phyloP scores from a whole-genome alignment of 2,797 vertebrate genomes.

The Sparus aurata region DNA sequence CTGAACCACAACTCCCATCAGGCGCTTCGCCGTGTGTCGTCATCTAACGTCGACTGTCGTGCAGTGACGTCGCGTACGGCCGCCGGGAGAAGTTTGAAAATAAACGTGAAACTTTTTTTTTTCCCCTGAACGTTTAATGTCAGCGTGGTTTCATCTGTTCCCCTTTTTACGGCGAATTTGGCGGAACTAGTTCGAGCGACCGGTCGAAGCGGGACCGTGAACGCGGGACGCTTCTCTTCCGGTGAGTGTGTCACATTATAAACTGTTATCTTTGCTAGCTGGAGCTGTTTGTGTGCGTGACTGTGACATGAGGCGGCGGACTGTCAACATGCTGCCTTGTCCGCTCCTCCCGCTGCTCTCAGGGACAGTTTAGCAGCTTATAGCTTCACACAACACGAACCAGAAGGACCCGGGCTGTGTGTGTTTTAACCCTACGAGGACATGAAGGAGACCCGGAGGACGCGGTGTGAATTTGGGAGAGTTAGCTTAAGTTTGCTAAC shows the following conservation, averaged over 20 bases:
- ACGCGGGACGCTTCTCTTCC: neutral
- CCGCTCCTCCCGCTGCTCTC: neutral
- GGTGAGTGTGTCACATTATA: slow-evolving; percentile 38
- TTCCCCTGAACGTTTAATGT: neutral
- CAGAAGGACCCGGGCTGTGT: neutral
- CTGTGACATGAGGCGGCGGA: slow-evolving; percentile 50
- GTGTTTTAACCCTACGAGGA: fast-evolving
- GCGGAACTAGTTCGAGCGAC: neutral
- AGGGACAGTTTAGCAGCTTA: neutral
- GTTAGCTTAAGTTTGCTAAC: slow-evolving; percentile 36
- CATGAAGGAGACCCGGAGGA: neutral
- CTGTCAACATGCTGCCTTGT: slow-evolving; percentile 45
- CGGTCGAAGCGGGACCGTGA: neutral
- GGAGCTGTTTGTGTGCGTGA: neutral
- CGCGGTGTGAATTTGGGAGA: neutral
- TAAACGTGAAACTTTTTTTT: slow-evolving; percentile 74
- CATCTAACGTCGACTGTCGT: slow-evolving; percentile 55
- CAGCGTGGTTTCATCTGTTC: neutral
- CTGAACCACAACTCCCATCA: slow-evolving; percentile 58
- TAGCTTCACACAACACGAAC: fast-evolving
- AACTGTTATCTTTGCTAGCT: slow-evolving; percentile 25
- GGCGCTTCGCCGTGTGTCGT: neutral
- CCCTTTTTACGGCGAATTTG: fast-evolving
- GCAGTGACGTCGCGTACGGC: slow-evolving; percentile 46
- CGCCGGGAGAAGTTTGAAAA: slow-evolving; percentile 82